A percentile compares a stretch with the other conserved stretches of the same genome.
Conservation (phyloP, 2,113 vertebrate genomes). For the Takifugu bimaculatus region DNA sequence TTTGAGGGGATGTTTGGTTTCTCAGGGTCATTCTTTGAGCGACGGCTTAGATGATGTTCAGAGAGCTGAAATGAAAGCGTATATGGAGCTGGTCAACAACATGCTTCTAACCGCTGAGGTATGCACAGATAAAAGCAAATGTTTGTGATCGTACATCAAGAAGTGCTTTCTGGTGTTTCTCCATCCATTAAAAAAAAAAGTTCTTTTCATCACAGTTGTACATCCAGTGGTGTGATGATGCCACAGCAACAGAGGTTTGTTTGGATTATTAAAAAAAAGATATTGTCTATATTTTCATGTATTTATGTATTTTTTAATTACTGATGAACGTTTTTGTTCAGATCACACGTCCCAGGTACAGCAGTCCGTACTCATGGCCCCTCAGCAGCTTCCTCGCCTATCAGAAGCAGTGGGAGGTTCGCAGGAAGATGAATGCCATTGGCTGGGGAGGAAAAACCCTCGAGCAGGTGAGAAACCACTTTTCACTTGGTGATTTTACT, state of each 20-base stretch:
- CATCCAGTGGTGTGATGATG: slow-evolving; percentile 96
- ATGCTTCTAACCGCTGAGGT: slow-evolving; percentile 96
- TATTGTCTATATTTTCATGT: not conserved
- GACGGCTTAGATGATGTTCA: slow-evolving; percentile 92
- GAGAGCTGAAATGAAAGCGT: slow-evolving; percentile 97
- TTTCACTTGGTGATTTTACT: not conserved
- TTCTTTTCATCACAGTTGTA: slow-evolving; percentile 80
- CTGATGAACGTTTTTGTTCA: slow-evolving; percentile 17
- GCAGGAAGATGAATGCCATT: slow-evolving; percentile 93
- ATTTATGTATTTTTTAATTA: not conserved
- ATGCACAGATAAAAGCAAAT: slow-evolving; percentile 12
- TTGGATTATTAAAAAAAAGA: not conserved
- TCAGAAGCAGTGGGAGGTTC: slow-evolving; percentile 96
- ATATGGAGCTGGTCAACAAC: slow-evolving; percentile 90
- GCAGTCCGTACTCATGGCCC: slow-evolving; percentile 78
- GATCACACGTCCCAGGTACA: slow-evolving; percentile 76
- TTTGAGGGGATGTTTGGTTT: not conserved
- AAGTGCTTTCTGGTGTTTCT: not conserved
- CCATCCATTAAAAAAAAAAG: fast-evolving
- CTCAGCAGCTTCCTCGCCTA: slow-evolving; percentile 80
- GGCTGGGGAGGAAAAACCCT: slow-evolving; percentile 91
- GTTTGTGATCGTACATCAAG: not conserved
- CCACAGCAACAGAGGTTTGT: slow-evolving; percentile 85
- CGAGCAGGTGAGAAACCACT: slow-evolving; percentile 79
- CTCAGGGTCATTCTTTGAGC: slow-evolving; percentile 90